These are phyloP conservation scores for Tetranychus truncatus DNA, from an alignment of 2,888 invertebrate species.

Conservation along the genomic window DNA sequence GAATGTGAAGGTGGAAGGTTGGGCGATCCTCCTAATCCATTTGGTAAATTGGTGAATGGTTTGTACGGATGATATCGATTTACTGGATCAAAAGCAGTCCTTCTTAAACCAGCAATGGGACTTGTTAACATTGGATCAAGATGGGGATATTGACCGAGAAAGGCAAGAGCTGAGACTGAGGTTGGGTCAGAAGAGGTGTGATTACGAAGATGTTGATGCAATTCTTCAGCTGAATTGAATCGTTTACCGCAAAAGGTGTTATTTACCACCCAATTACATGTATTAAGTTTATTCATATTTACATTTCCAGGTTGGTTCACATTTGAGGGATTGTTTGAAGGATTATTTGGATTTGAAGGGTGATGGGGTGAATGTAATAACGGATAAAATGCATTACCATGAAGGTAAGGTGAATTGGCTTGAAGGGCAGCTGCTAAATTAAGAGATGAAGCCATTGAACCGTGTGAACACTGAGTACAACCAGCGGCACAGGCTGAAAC, in stretches of 20 bases:
- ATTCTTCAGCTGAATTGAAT: not conserved
- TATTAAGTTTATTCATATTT: not conserved
- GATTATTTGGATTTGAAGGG: not conserved
- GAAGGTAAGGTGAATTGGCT: not conserved
- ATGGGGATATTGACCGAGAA: not conserved
- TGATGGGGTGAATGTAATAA: not conserved
- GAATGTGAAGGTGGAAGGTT: not conserved
- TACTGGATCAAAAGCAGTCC: slow-evolving; percentile 5
- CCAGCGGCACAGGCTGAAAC: not conserved
- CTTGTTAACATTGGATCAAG: slow-evolving; percentile 8
- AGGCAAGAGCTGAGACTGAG: not conserved
- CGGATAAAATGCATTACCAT: not conserved
- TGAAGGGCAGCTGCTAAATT: not conserved
- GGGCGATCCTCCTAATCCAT: not conserved
- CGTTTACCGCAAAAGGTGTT: slow-evolving; percentile 12
- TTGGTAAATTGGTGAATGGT: not conserved
- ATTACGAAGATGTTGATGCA: not conserved
- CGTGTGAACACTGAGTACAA: not conserved
- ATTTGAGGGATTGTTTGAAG: not conserved
- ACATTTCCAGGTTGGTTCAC: not conserved
- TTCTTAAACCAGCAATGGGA: not conserved
- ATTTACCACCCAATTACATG: not conserved
- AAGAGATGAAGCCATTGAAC: not conserved
- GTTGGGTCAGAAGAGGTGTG: slow-evolving; percentile 1
- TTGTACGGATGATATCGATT: slow-evolving; percentile 10